Evolutionary conservation across 2,797 vertebrate genomes (phyloP).

Genomic region (Heliangelus exortis): DNA sequence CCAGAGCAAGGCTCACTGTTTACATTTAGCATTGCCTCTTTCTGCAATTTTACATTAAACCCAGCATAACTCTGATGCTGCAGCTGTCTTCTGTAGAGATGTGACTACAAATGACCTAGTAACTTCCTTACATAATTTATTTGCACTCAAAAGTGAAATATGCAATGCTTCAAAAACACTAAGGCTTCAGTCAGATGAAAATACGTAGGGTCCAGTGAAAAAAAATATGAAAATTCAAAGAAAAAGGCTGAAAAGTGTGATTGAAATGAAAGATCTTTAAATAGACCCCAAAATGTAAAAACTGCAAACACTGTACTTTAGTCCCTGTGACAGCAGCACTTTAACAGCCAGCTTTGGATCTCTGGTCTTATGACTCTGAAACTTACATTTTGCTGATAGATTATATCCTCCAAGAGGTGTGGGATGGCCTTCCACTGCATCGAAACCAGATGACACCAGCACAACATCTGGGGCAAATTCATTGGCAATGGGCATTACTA

Average conservation of each 20-base stretch:
- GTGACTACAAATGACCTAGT: not conserved
- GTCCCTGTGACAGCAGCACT: not conserved
- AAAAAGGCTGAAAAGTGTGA: not conserved
- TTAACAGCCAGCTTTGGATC: not conserved
- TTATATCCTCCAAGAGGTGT: slow-evolving; percentile 93
- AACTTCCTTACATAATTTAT: not conserved
- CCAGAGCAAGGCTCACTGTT: not conserved
- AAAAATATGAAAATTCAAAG: not conserved
- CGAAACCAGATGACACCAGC: slow-evolving; percentile 94
- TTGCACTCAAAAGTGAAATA: not conserved
- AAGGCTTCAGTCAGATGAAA: not conserved
- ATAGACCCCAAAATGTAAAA: not conserved
- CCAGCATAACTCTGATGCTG: not conserved
- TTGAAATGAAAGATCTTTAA: not conserved
- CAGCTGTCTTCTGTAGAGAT: not conserved
- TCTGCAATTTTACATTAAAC: not conserved
- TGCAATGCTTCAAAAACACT: fast-evolving
- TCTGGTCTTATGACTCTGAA: not conserved
- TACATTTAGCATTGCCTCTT: not conserved
- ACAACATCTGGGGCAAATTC: slow-evolving; percentile 94
- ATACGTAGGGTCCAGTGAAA: not conserved
- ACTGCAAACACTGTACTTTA: not conserved
- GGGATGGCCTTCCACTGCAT: slow-evolving; percentile 93
- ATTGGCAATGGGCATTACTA: slow-evolving; percentile 95
- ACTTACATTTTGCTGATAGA: slow-evolving; percentile 94